Conservation (phyloP, 1,140 invertebrate genomes). For the Drosophila prosaltans region DNA sequence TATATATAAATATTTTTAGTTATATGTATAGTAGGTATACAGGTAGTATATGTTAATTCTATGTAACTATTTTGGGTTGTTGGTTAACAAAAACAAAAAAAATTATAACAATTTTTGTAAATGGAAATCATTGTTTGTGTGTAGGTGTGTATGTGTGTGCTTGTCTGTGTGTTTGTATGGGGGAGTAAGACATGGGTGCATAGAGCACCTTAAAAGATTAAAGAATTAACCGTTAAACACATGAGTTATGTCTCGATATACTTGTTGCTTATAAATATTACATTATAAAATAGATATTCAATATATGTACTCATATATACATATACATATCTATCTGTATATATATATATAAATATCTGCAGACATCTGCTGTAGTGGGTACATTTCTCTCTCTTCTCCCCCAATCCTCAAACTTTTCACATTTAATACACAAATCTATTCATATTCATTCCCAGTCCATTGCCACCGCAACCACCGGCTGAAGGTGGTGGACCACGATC, state of each 20-base stretch:
- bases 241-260: slow-evolving; percentile 10
- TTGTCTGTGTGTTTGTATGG: slow-evolving; percentile 6
- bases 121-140: slow-evolving; percentile 48
- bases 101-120: slow-evolving; percentile 72
- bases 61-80: slow-evolving; percentile 51
- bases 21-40: slow-evolving; percentile 36
- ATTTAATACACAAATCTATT: slow-evolving; percentile 77
- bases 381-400: not conserved
- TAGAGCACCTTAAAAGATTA: not conserved
- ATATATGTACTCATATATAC: slow-evolving; percentile 50
- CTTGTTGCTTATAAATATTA: slow-evolving; percentile 13
- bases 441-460: slow-evolving; percentile 69
- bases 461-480: slow-evolving; percentile 74
- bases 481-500: slow-evolving; percentile 71
- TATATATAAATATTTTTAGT: slow-evolving; percentile 39
- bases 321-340: slow-evolving; percentile 44
- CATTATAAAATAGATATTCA: slow-evolving; percentile 34
- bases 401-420: not conserved
- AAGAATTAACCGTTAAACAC: slow-evolving; percentile 18
- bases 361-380: slow-evolving; percentile 26
- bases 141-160: slow-evolving; percentile 19
- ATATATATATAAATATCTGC: slow-evolving; percentile 15
- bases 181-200: slow-evolving; percentile 13
- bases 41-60: slow-evolving; percentile 45
- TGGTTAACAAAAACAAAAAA: slow-evolving; percentile 76